Percentiles rank a stretch among this genome's conserved stretches.
Evolutionary conservation across 30 jellyfish, hydroid and myxozoan genomes (phyloP).

Genomic region (Pelagia noctiluca): DNA sequence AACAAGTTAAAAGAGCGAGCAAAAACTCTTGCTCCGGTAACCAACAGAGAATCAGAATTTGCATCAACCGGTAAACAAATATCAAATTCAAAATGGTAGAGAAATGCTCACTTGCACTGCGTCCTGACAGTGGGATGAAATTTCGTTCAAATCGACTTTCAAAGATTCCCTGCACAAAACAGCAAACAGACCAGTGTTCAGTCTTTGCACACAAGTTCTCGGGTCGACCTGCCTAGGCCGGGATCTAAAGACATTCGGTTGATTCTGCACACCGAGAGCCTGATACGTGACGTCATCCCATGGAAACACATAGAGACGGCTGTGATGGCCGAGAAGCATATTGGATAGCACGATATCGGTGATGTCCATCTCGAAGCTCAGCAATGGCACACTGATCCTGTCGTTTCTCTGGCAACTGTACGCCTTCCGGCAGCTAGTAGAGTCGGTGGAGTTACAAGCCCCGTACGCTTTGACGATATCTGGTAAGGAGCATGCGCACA

Average conservation of each 20-base stretch:
- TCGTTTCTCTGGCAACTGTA: slow-evolving; percentile 66
- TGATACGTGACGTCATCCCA: slow-evolving; percentile 45
- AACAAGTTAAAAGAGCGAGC: too few species aligned
- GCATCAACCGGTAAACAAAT: too few species aligned
- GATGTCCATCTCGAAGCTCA: slow-evolving; percentile 76
- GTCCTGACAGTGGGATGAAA: slow-evolving; percentile 46
- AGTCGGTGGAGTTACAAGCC: slow-evolving; percentile 48
- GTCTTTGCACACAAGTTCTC: slow-evolving; percentile 38
- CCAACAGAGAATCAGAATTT: too few species aligned
- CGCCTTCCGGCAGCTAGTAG: slow-evolving; percentile 44
- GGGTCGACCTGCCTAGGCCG: slow-evolving; percentile 14
- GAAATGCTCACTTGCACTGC: slow-evolving; percentile 39
- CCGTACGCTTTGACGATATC: slow-evolving; percentile 61
- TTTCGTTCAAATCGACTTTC: slow-evolving; percentile 42
- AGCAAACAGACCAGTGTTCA: slow-evolving; percentile 62
- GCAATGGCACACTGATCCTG: slow-evolving; percentile 64
- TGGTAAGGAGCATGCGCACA: slow-evolving; percentile 59
- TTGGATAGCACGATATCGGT: slow-evolving; percentile 70
- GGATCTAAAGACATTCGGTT: slow-evolving; percentile 1
- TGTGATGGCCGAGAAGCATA: slow-evolving; percentile 61
- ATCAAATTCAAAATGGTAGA: neutral
- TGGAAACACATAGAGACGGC: slow-evolving; percentile 56
- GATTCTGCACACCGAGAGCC: slow-evolving; percentile 9
- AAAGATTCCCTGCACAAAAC: slow-evolving; percentile 70
- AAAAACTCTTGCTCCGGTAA: too few species aligned